Base-by-base conservation (phyloP, 2,888 invertebrate genomes). In the Drosophila trichaetosa region DNA sequence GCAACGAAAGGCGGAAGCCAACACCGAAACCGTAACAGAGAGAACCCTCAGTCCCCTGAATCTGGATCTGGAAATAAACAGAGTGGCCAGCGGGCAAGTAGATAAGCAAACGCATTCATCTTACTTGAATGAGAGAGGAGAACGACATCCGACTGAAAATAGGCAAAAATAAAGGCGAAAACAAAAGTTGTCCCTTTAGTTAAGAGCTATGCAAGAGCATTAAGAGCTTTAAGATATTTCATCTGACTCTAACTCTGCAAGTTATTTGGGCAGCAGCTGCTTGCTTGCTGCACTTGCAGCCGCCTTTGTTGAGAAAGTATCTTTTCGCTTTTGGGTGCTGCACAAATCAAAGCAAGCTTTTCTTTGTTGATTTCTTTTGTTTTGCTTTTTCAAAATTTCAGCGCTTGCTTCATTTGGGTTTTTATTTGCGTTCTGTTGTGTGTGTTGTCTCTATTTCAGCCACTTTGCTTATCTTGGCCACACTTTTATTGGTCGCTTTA, bases 21-120 rank as follows among this genome's bases (percentile, higher is more conserved):
- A 61, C 72, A 46, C 63, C 68, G 46, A 61, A 80, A 73, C 64
- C 36, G 66, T 68, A 61, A 59, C 57, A 59, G 66, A 62, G 46
- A 46, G 16, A 38, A 42, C 29, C 48, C 38, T 24, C 54, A 46
- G 51, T 16, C 16, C 7, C 46, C 16, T 24, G 46, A 46, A 46
- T 46, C 56, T 27, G 38, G 40, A 27, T 38, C 62, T 65, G 56
- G 56, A 76, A 76, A 70, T 75, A 68, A 78, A 75, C 76, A 80
- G 78, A 80, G 62, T 80, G 60, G 69, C 82, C 80, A 76, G 69
- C 74, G 79, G 80, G 78, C 84, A 87, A 80, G 40, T n/a, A 79
- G 91, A 90, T 90, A 91, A 90, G 87, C 86, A 75, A 84, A 84
- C 73, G 87, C 90, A 90, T 90, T 91, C 82, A 90, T 90, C 90